Evolutionary conservation across 37 sponge, comb jelly and placozoan genomes (phyloP).

Genomic region (Chondrosia reniformis): DNA sequence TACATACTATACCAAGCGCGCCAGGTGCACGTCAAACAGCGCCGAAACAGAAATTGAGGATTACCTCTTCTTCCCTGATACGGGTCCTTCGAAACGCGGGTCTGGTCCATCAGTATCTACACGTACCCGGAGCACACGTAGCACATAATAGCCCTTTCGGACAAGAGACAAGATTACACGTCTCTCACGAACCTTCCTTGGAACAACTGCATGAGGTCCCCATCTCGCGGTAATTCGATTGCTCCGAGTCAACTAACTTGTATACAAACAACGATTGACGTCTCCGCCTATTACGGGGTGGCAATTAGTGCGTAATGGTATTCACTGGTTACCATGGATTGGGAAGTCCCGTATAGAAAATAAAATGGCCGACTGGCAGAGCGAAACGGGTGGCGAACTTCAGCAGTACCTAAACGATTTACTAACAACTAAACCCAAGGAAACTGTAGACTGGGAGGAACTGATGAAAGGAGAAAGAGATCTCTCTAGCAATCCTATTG

Average conservation of each 20-base stretch:
- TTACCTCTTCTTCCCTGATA: slow-evolving; percentile 69
- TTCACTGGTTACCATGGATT: neutral
- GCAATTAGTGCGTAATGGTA: neutral
- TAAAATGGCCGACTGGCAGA: neutral
- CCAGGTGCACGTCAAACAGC: neutral
- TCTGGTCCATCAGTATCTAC: slow-evolving; percentile 54
- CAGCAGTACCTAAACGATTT: neutral
- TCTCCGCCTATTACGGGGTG: too few relatives aligned
- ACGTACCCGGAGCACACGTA: neutral
- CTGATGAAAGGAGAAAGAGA: neutral
- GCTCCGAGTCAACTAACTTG: too few relatives aligned
- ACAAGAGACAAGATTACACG: neutral
- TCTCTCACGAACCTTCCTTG: neutral
- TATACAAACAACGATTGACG: too few relatives aligned
- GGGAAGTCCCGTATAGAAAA: neutral
- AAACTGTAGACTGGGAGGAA: neutral
- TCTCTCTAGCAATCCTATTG: neutral
- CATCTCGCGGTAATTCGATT: too few relatives aligned
- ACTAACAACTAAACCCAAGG: neutral
- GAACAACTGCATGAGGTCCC: neutral
- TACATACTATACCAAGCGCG: too few relatives aligned
- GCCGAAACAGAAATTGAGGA: neutral
- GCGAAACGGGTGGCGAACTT: neutral
- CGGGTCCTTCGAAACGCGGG: slow-evolving; percentile 84
- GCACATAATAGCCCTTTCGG: neutral